phyloP scores from a whole-genome alignment of 1,140 invertebrate species.

The Hypothenemus hampei region DNA sequence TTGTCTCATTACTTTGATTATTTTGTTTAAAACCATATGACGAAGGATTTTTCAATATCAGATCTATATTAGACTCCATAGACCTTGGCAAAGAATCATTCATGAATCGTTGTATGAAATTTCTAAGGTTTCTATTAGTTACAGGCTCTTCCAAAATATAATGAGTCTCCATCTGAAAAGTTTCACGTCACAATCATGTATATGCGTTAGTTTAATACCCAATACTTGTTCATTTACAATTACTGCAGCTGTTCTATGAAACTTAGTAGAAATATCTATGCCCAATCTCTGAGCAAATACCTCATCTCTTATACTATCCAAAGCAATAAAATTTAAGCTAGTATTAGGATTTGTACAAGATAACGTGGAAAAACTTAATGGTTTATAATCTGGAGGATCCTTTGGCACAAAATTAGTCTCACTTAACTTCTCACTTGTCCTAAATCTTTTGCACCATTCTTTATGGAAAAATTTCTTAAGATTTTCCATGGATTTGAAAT shows the following conservation, averaged over 20 bases:
- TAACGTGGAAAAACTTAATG: constrained; percentile 38
- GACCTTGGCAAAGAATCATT: constrained; percentile 51
- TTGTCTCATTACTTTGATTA: background rate
- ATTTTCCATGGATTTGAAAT: constrained; percentile 51
- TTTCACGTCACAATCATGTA: background rate
- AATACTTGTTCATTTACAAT: constrained; percentile 69
- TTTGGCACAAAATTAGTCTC: constrained; percentile 33
- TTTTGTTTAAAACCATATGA: constrained; percentile 46
- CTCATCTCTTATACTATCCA: constrained; percentile 65
- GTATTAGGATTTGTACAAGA: constrained; percentile 56
- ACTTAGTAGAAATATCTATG: constrained; percentile 55
- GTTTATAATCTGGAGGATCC: background rate
- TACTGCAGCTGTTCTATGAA: constrained; percentile 62
- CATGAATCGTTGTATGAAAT: constrained; percentile 64
- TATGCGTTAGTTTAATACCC: background rate
- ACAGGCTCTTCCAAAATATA: constrained; percentile 58
- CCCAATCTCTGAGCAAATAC: constrained; percentile 70
- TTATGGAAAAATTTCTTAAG: constrained; percentile 42
- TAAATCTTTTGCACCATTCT: constrained; percentile 46
- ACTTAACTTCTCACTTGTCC: constrained; percentile 45
- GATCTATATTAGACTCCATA: constrained; percentile 36
- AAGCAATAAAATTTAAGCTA: constrained; percentile 62
- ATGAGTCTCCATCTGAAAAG: constrained; percentile 62
- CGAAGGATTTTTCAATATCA: constrained; percentile 39
- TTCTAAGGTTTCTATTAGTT: constrained; percentile 51